phyloP scores from a whole-genome alignment of 2,113 vertebrate genomes.

The Erpornis zantholeuca region DNA sequence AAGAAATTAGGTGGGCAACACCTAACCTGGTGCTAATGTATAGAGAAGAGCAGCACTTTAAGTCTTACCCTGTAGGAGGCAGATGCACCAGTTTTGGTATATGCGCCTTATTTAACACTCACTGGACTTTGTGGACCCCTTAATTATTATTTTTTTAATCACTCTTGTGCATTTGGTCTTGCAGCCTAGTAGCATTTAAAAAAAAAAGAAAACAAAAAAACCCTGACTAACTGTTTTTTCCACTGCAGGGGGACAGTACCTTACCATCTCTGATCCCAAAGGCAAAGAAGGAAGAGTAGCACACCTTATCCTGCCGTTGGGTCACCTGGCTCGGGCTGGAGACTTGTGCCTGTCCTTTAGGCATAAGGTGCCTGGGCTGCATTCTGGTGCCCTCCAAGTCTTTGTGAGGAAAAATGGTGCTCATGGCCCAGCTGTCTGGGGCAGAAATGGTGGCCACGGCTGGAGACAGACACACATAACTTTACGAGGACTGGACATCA shows the following conservation, averaged over 20 bases:
- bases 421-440: slow-evolving; percentile 88
- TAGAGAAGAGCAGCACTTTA: neutral
- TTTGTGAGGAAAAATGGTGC: slow-evolving; percentile 82
- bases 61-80: neutral
- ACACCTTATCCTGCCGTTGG: slow-evolving; percentile 83
- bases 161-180: neutral
- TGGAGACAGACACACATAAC: slow-evolving; percentile 91
- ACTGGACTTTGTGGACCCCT: neutral
- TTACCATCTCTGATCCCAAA: slow-evolving; percentile 82
- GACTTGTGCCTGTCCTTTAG: slow-evolving; percentile 91
- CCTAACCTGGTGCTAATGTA: neutral
- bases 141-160: neutral
- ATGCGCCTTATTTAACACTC: neutral
- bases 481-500: slow-evolving; percentile 78
- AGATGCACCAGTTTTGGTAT: neutral
- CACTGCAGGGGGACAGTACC: slow-evolving; percentile 84
- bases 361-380: slow-evolving; percentile 85
- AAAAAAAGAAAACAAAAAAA: neutral
- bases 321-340: slow-evolving; percentile 68
- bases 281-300: slow-evolving; percentile 80
- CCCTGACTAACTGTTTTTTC: neutral
- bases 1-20: neutral
- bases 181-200: neutral
- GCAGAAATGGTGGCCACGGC: slow-evolving; percentile 83
- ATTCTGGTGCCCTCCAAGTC: slow-evolving; percentile 88